Evolutionary conservation across 92 coral and sea anemone genomes (phyloP).

Genomic region (Diadumene lineata): DNA sequence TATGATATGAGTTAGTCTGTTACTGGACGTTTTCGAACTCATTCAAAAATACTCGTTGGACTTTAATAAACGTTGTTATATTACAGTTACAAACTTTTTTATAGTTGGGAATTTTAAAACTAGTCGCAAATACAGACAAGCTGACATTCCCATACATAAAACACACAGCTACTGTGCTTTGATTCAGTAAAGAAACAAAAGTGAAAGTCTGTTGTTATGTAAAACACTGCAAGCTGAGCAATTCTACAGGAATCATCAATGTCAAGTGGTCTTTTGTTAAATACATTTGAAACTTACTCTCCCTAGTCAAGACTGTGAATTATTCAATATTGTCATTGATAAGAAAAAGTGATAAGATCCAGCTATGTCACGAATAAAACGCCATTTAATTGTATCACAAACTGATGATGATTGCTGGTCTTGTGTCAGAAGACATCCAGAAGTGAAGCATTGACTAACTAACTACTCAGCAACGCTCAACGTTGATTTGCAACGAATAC

Average conservation of each 20-base stretch:
- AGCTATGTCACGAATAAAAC: not conserved
- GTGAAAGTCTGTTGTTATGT: constrained; percentile 10
- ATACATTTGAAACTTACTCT: constrained; percentile 19
- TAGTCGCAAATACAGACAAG: no score
- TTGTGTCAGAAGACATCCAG: not conserved
- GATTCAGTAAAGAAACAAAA: not conserved
- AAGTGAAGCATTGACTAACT: not conserved
- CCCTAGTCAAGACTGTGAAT: constrained; percentile 16
- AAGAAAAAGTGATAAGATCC: constrained; percentile 20
- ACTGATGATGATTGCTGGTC: not conserved
- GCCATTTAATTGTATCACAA: constrained; percentile 14
- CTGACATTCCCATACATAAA: not conserved
- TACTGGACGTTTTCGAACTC: not conserved
- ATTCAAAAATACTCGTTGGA: not conserved
- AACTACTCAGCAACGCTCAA: not conserved
- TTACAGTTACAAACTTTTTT: no score
- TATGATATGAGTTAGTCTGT: not conserved
- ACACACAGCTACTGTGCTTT: not conserved
- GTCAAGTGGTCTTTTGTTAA: constrained; percentile 27
- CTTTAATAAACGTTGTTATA: no score
- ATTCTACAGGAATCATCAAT: constrained; percentile 15
- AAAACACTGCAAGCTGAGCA: not conserved
- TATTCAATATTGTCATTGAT: constrained; percentile 4
- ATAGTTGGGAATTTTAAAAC: no score
- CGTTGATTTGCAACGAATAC: not conserved